These are phyloP conservation scores for Noctilio leporinus DNA, from an alignment of 2,113 vertebrate genomes.

Conservation along the genomic window DNA sequence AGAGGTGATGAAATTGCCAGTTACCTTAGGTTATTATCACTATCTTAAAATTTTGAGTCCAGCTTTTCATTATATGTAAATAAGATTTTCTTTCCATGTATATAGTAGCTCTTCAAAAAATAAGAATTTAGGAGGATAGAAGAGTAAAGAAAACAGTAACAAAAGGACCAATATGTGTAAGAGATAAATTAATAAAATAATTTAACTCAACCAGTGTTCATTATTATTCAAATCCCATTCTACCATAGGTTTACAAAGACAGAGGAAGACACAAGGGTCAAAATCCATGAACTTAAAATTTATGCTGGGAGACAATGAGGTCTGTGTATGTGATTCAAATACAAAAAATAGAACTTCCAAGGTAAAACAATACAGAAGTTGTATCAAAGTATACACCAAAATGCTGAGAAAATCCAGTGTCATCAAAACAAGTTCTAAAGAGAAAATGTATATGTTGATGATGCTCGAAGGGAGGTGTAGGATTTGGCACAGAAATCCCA, in stretches of 20 bases:
- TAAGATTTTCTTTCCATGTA: not conserved
- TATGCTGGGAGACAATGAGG: not conserved
- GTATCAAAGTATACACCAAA: not conserved
- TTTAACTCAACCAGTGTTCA: not conserved
- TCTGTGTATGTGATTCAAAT: not conserved
- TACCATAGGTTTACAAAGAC: not conserved
- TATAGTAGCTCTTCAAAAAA: not conserved
- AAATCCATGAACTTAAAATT: not conserved
- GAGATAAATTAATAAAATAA: conserved; percentile 6
- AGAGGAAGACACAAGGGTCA: not conserved
- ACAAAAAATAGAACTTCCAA: not conserved
- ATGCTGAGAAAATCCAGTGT: not conserved
- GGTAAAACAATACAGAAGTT: not conserved
- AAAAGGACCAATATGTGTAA: not conserved
- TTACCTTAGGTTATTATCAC: not conserved
- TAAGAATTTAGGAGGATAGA: not conserved
- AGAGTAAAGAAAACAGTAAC: not conserved
- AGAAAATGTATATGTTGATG: not conserved
- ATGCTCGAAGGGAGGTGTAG: not conserved
- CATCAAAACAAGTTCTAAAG: not conserved
- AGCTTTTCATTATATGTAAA: conserved; percentile 8
- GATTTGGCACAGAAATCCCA: not conserved
- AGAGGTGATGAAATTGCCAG: not conserved
- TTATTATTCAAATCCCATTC: not conserved
- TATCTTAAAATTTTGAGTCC: not conserved